Base-by-base conservation (phyloP, 2,113 vertebrate genomes). In the Campylorhamphus procurvoides region DNA sequence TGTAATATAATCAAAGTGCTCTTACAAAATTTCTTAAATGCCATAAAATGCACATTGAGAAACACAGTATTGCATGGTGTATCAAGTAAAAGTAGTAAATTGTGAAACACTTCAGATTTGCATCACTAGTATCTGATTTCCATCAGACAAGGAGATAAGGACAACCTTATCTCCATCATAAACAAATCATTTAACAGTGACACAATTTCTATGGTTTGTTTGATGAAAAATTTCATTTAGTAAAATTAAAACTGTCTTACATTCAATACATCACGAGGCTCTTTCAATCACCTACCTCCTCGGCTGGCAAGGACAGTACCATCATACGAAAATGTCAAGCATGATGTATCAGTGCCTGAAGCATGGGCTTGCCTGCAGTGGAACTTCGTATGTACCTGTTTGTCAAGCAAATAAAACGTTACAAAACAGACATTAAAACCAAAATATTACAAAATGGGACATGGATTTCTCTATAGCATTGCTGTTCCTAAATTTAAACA, bases 371-470 rank as follows among this genome's bases (percentile, higher is more conserved):
- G 99, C 46, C 98, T 98, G 94, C 99, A 99, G 97, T 99, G 99
- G 87, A 99, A 99, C 97, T 99, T 99, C 12, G 99, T 99, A 89
- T 99, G 99, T 72, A 99, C 99, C 99, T 99, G 95, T 95, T 94
- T 64, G 42, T 12, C 50, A 90, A 94, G 64, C 5, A 97, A 94
- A 76, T 22, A 82, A 88, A 92, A 82, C 37, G 47, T 95, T 76
- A 93, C n/a, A 22, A 88, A 91, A 74, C 14, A 31, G 76, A 49
- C 46, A 73, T 81, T 24, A 67, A 28, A 52, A 89, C 28, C 15
- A 1, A 50, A 81, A 50, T 27, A 68, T 59, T 86, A 90, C 55
- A 53, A 80, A 73, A 84, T 2, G 1, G 7, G 33, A 50, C 18
- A 73, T 81, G 75, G 35, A 59, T 64, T 62, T 74, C 37, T 55